A percentile compares a stretch with the other conserved stretches of the same genome.
These are phyloP conservation scores for Rhadinocentrus ornatus DNA, from an alignment of 2,797 vertebrate genomes.

Conservation along the genomic window DNA sequence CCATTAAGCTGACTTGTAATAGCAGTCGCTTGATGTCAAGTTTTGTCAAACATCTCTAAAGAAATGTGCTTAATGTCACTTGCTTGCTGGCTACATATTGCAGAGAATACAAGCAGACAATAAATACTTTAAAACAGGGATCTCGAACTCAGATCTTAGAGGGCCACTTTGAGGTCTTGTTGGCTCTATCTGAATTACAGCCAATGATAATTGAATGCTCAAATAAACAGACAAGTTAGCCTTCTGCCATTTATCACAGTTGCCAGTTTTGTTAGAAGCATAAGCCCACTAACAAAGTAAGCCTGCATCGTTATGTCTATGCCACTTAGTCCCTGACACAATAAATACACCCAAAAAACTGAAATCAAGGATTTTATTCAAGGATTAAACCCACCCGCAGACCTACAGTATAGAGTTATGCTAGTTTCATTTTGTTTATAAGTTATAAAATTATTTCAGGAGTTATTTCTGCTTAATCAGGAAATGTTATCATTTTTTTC, in stretches of 20 bases:
- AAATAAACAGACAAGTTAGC: slow-evolving; percentile 51
- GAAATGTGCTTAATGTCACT: slow-evolving; percentile 8
- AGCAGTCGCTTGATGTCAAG: neutral
- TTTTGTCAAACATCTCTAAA: neutral
- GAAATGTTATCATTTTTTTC: slow-evolving; percentile 17
- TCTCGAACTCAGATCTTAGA: neutral
- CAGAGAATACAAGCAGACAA: slow-evolving; percentile 8
- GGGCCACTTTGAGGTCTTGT: slow-evolving; percentile 8
- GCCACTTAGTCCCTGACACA: slow-evolving; percentile 1
- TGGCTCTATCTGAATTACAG: slow-evolving; percentile 40
- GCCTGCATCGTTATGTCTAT: slow-evolving; percentile 24
- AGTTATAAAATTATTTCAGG: slow-evolving; percentile 4
- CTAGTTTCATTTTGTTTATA: neutral
- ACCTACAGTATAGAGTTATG: neutral
- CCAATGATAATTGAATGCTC: slow-evolving; percentile 45
- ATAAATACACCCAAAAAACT: slow-evolving; percentile 12
- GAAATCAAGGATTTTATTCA: neutral
- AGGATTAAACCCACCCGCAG: neutral
- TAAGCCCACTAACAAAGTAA: slow-evolving; percentile 58
- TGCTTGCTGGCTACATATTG: neutral
- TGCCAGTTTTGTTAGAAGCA: slow-evolving; percentile 63
- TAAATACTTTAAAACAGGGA: neutral
- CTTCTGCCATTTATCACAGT: slow-evolving; percentile 56
- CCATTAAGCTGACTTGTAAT: neutral
- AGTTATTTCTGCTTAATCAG: slow-evolving; percentile 19